phyloP scores from a whole-genome alignment of 2,888 invertebrate genomes.

The Dusona sp. region DNA sequence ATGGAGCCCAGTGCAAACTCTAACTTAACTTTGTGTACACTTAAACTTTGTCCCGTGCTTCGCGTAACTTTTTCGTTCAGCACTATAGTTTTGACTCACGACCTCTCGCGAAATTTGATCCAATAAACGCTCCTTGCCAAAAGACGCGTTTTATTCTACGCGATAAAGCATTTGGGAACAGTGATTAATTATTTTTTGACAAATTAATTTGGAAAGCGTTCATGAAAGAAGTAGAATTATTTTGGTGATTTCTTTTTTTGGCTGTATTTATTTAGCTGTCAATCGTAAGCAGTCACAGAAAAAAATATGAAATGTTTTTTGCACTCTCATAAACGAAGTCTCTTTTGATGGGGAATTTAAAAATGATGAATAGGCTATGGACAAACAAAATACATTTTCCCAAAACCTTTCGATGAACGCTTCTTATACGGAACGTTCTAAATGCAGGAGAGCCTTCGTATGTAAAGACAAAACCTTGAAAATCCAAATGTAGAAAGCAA shows the following conservation, averaged over 20 bases:
- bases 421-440: background rate
- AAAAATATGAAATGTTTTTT: background rate
- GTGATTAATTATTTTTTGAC: background rate
- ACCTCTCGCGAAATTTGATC: constrained; percentile 34
- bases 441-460: background rate
- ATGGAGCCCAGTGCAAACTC: constrained; percentile 38
- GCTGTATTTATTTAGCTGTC: background rate
- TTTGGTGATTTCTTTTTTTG: background rate
- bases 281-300: too few species aligned
- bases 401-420: background rate
- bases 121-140: constrained; percentile 4
- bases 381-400: background rate
- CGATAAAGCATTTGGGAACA: background rate
- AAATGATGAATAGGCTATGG: background rate
- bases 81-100: constrained; percentile 18
- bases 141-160: background rate
- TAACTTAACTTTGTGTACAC: constrained; percentile 51
- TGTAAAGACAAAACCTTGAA: background rate
- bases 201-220: background rate
- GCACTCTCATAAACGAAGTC: background rate
- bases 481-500: background rate
- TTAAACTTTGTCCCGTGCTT: constrained; percentile 43
- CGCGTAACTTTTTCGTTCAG: constrained; percentile 30
- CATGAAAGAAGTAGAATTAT: background rate
- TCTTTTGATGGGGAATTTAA: background rate